These are phyloP conservation scores for Sylvilagus bachmani DNA, from an alignment of 2,113 vertebrate species.

Conservation along the genomic window DNA sequence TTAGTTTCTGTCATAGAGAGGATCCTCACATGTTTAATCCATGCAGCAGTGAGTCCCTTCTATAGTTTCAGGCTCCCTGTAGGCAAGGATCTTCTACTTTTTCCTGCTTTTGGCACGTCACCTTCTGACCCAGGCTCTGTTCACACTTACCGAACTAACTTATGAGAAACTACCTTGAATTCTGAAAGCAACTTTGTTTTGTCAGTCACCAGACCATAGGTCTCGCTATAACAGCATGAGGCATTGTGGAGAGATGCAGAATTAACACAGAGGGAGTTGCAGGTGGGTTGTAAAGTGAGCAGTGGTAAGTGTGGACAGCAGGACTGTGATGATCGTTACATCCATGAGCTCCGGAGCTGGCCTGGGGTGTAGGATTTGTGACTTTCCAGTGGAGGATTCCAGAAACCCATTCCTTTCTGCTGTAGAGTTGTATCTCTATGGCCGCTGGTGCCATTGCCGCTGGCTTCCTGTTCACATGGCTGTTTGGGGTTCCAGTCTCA, in stretches of 20 bases:
- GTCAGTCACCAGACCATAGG: neutral
- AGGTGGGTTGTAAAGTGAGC: neutral
- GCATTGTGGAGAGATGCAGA: neutral
- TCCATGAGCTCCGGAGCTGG: neutral
- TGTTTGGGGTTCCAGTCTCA: neutral
- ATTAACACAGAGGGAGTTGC: neutral
- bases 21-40: neutral
- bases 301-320: too few relatives aligned
- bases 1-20: neutral
- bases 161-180: neutral
- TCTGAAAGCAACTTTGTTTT: neutral
- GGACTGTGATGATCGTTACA: too few relatives aligned
- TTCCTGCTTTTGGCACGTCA: neutral
- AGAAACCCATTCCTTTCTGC: neutral
- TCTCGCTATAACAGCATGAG: neutral
- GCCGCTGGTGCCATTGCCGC: neutral
- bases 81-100: neutral
- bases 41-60: neutral
- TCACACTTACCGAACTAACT: neutral
- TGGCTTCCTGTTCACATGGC: neutral
- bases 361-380: neutral
- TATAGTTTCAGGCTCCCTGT: neutral
- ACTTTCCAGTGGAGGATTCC: neutral
- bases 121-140: neutral
- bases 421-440: neutral